Conservation (phyloP, 1,140 invertebrate genomes). For the Penaeus japonicus region DNA sequence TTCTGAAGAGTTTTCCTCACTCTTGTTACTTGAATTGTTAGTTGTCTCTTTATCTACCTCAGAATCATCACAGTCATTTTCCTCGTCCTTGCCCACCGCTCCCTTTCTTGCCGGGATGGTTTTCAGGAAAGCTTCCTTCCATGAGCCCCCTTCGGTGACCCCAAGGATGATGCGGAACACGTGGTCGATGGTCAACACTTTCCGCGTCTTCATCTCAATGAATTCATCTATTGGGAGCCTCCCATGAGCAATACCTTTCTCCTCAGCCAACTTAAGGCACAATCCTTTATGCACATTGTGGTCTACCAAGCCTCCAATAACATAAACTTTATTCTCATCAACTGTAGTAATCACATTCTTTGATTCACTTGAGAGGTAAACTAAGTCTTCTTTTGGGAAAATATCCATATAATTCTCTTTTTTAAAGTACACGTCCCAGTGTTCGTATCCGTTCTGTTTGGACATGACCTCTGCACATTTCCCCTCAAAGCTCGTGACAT, state of each 20-base stretch:
- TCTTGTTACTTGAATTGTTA: too few species aligned
- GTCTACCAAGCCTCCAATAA: slow-evolving; percentile 97
- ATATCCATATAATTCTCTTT: slow-evolving; percentile 73
- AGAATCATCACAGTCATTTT: not conserved
- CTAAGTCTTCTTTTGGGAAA: slow-evolving; percentile 79
- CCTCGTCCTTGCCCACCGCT: slow-evolving; percentile 65
- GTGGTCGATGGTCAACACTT: slow-evolving; percentile 96
- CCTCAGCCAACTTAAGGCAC: slow-evolving; percentile 81
- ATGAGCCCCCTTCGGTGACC: slow-evolving; percentile 79
- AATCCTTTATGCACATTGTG: slow-evolving; percentile 95
- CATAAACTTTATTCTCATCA: slow-evolving; percentile 82
- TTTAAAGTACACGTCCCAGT: slow-evolving; percentile 90
- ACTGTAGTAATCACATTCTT: slow-evolving; percentile 83
- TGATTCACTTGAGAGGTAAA: slow-evolving; percentile 96
- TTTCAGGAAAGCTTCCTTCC: slow-evolving; percentile 84
- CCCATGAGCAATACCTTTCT: slow-evolving; percentile 82
- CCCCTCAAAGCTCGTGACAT: slow-evolving; percentile 82
- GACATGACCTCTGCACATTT: slow-evolving; percentile 75
- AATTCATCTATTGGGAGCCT: slow-evolving; percentile 89
- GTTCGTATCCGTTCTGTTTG: slow-evolving; percentile 82
- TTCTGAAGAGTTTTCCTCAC: too few species aligned
- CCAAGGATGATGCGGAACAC: slow-evolving; percentile 91
- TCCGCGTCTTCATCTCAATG: slow-evolving; percentile 90
- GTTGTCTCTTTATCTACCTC: too few species aligned
- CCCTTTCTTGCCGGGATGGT: slow-evolving; percentile 82